Conservation (phyloP, 2,113 vertebrate genomes). For the Mastomys natalensis region DNA sequence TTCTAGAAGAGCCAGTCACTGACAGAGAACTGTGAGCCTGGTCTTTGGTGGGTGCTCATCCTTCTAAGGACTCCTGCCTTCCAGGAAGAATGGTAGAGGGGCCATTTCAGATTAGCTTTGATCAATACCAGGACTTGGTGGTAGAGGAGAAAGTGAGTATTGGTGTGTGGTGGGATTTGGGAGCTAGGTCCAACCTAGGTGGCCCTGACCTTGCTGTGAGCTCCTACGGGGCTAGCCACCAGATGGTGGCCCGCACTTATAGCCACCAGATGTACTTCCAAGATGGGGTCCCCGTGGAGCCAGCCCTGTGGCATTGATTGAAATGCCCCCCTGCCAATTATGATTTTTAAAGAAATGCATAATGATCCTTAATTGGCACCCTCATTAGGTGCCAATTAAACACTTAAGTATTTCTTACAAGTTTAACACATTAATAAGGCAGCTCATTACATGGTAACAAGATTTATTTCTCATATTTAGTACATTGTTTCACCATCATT, state of each 20-base stretch:
- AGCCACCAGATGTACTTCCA: constrained; percentile 20
- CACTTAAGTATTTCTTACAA: constrained; percentile 83
- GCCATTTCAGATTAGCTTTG: background rate
- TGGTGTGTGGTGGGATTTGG: background rate
- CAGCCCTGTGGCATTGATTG: constrained; percentile 69
- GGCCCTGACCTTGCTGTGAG: background rate
- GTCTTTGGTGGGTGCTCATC: background rate
- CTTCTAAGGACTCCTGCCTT: background rate
- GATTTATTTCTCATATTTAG: constrained; percentile 82
- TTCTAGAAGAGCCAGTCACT: background rate
- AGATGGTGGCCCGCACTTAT: background rate
- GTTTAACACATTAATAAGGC: constrained; percentile 84
- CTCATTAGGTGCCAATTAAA: constrained; percentile 84
- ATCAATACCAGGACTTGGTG: background rate
- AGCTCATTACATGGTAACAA: constrained; percentile 77
- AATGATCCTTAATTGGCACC: constrained; percentile 81
- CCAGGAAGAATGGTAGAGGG: background rate
- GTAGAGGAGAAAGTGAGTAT: background rate
- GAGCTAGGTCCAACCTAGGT: background rate
- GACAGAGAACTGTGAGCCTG: background rate
- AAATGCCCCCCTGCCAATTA: constrained; percentile 77
- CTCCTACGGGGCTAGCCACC: background rate
- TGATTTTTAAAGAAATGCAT: constrained; percentile 79
- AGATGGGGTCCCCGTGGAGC: background rate
- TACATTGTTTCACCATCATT: constrained; percentile 74